These are phyloP conservation scores for Cerceris rybyensis DNA, from an alignment of 2,888 invertebrate genomes.

Conservation along the genomic window DNA sequence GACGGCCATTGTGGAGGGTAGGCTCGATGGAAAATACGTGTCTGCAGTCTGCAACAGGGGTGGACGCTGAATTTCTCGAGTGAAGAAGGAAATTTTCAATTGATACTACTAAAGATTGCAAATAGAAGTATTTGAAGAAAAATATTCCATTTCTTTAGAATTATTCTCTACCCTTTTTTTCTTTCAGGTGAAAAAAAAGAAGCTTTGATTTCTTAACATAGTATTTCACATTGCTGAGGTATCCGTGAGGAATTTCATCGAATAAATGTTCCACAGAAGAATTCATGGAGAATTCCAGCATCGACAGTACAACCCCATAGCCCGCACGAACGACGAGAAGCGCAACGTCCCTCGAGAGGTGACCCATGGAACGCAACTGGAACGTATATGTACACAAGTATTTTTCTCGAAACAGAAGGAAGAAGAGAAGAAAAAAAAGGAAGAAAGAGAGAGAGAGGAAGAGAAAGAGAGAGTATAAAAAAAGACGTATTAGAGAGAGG, in stretches of 20 bases:
- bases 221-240: not conserved
- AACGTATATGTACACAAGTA: conserved; percentile 18
- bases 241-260: not conserved
- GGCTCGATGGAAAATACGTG: conserved; percentile 56
- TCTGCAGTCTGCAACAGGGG: conserved; percentile 5
- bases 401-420: conserved; percentile 12
- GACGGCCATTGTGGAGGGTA: conserved; percentile 54
- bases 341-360: not conserved
- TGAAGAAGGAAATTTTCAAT: conserved; percentile 41
- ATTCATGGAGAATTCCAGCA: conserved; percentile 25
- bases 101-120: not conserved
- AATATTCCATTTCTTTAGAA: not conserved
- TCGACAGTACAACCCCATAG: too few relatives aligned
- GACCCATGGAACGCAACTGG: conserved; percentile 24
- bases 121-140: not conserved
- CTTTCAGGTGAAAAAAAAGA: too few relatives aligned
- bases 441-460: not conserved
- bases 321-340: too few relatives aligned
- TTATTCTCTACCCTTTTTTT: too few relatives aligned
- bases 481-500: conserved; percentile 29
- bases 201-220: too few relatives aligned
- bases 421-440: conserved; percentile 2
- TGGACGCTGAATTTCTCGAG: conserved; percentile 25
- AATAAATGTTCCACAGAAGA: conserved; percentile 1
- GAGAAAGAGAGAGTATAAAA: conserved; percentile 13